Base-by-base conservation (phyloP, 2,113 vertebrate species). In the Lophura nycthemera region DNA sequence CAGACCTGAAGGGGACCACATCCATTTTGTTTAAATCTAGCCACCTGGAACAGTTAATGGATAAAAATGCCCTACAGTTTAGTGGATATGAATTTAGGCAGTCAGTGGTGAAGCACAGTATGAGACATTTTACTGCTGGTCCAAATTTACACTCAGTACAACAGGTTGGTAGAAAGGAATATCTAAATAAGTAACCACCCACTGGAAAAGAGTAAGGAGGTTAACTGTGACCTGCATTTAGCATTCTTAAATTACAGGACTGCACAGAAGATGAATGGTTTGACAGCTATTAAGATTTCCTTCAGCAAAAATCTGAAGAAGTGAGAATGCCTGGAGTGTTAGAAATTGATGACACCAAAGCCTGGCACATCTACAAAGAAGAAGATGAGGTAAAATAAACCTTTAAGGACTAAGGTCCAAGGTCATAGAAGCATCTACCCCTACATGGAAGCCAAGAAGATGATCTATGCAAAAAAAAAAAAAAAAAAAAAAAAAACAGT, bases 231-330 rank as follows among this genome's bases (percentile, higher is more conserved):
- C 40, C 52, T 86, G 47, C 9, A 48, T 74, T 93, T 84, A 78
- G 38, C 76, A 69, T 75, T 82, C 30, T 57, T 90, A 65, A 61
- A 81, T 78, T 67, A 88, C 1, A 92, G 38, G n/a, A 88, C 30
- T 83, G 72, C 77, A 43, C 11, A 86, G 56, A 63, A 86, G 61
- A 77, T 43, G 50, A 42, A 34, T 57, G 25, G 65, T 74, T 93
- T 96, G 61, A 77, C 56, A 78, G 56, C 47, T 56, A 56, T 10
- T 42, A 54, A 83, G 50, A 50, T 78, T 59, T 78, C 29, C 72
- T 88, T 80, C 69, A 90, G 64, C n/a, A 83, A 78, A 95, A 91
- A 52, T 52, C 42, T 77, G 56, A 90, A 86, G 63, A 76, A 60
- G 11, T 45, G 65, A 81, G 65, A 93, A 67, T 74, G 69, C 16